Evolutionary conservation across 2,888 invertebrate species (phyloP).

Genomic region (Trissolcus japonicus): DNA sequence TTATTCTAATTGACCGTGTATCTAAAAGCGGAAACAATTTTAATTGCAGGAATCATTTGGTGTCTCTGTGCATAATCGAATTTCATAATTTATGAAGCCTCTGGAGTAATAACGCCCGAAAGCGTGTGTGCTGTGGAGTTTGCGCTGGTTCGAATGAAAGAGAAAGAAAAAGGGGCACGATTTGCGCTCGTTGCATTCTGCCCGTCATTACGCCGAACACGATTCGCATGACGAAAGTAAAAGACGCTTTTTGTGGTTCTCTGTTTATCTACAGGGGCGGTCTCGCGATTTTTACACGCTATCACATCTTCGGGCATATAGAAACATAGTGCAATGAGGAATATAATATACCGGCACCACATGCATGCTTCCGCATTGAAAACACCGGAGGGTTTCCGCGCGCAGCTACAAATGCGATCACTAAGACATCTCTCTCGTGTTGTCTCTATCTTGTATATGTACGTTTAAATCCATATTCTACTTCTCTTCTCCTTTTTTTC

Average conservation of each 20-base stretch:
- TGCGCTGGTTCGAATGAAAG: constrained; percentile 24
- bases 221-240: constrained; percentile 56
- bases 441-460: constrained; percentile 20
- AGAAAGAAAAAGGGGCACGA: constrained; percentile 9
- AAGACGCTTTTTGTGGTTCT: constrained; percentile 44
- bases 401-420: constrained; percentile 67
- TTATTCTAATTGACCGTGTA: too few relatives aligned
- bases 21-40: background rate
- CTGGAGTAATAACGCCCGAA: constrained; percentile 14
- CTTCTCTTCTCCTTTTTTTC: constrained; percentile 18
- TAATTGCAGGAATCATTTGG: background rate
- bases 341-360: constrained; percentile 42
- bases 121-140: constrained; percentile 16
- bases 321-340: constrained; percentile 46
- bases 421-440: constrained; percentile 47
- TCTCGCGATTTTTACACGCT: constrained; percentile 48
- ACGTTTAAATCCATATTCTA: constrained; percentile 11
- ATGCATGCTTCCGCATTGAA: constrained; percentile 67
- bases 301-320: constrained; percentile 35
- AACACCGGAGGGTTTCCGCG: constrained; percentile 65
- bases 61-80: constrained; percentile 1
- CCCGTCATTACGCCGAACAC: constrained; percentile 52
- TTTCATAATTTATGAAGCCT: constrained; percentile 5
- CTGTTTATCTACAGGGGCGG: constrained; percentile 50
- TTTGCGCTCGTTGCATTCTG: constrained; percentile 37